Percentiles rank a stretch among this genome's conserved stretches.
phyloP scores from a whole-genome alignment of 2,888 invertebrate genomes.

The Pheosia tremula region DNA sequence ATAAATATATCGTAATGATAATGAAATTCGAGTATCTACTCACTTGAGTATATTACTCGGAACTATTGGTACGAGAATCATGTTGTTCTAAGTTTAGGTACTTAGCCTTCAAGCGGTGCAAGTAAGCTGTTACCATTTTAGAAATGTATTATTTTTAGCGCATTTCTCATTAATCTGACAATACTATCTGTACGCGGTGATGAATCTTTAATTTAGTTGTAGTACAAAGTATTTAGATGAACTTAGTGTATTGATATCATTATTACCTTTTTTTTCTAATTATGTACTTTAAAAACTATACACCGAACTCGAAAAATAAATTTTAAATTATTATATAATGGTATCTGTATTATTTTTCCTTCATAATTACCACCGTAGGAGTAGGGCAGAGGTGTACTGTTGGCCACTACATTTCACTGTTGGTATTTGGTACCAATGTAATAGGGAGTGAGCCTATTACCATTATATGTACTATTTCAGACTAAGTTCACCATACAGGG shows the following conservation, averaged over 20 bases:
- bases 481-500: too few relatives aligned
- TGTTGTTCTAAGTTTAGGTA: conserved; percentile 23
- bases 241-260: conserved; percentile 58
- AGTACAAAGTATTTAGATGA: conserved; percentile 62
- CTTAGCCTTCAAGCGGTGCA: conserved; percentile 48
- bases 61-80: conserved; percentile 16
- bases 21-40: conserved; percentile 9
- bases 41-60: conserved; percentile 7
- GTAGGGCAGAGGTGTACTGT: too few relatives aligned
- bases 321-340: conserved; percentile 53
- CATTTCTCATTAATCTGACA: conserved; percentile 58
- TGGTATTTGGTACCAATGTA: too few relatives aligned
- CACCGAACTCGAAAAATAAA: conserved; percentile 55
- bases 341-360: not conserved
- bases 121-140: conserved; percentile 49
- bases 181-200: conserved; percentile 57
- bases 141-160: conserved; percentile 40
- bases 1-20: conserved; percentile 12
- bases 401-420: too few relatives aligned
- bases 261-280: conserved; percentile 57
- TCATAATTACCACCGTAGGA: not conserved
- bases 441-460: too few relatives aligned
- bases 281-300: conserved; percentile 66
- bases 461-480: too few relatives aligned
- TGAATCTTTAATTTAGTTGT: conserved; percentile 68